These are phyloP conservation scores for Orthosia incerta DNA, from an alignment of 2,888 invertebrate genomes.

Conservation along the genomic window DNA sequence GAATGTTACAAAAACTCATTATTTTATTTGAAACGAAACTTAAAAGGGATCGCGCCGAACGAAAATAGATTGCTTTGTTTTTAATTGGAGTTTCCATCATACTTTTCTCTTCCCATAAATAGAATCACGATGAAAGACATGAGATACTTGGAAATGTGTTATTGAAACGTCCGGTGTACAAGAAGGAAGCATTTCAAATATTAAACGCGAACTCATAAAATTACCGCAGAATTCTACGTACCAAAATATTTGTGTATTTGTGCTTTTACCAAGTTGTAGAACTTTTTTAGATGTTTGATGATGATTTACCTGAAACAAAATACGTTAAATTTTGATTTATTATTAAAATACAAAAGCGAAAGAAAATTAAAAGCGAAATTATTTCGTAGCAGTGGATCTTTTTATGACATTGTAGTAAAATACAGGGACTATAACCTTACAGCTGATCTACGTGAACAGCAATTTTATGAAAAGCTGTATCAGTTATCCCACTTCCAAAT, in stretches of 20 bases:
- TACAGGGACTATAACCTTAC: background rate
- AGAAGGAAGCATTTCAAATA: slow-evolving; percentile 20
- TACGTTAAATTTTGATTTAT: slow-evolving; percentile 19
- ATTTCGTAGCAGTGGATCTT: background rate
- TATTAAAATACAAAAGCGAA: background rate
- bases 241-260: slow-evolving; percentile 10
- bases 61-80: slow-evolving; percentile 54
- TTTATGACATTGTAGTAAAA: background rate
- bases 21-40: slow-evolving; percentile 46
- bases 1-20: slow-evolving; percentile 53
- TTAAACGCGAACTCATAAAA: background rate
- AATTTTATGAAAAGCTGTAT: background rate
- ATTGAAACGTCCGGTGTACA: slow-evolving; percentile 16
- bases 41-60: slow-evolving; percentile 16
- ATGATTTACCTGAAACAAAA: slow-evolving; percentile 62
- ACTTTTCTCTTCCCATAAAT: slow-evolving; percentile 36
- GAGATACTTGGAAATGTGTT: slow-evolving; percentile 15
- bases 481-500: background rate
- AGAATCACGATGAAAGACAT: slow-evolving; percentile 19
- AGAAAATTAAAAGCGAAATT: background rate
- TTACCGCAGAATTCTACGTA: slow-evolving; percentile 12
- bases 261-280: slow-evolving; percentile 18
- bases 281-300: background rate
- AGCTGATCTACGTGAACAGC: background rate
- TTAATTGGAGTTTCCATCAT: slow-evolving; percentile 25